Conservation (phyloP, 2,888 invertebrate species). For the Piscicola geometra region DNA sequence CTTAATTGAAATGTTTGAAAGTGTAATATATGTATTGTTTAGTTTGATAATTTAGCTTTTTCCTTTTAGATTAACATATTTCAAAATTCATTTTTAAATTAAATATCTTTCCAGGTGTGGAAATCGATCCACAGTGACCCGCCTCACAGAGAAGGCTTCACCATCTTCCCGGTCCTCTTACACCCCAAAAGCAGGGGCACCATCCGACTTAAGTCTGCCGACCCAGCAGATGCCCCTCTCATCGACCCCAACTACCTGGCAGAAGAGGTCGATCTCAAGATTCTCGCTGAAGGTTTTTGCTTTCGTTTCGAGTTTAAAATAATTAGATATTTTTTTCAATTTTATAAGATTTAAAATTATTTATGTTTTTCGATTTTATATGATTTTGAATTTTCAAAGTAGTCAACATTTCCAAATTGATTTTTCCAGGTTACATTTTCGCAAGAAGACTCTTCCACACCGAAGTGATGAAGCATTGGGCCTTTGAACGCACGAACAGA, state of each 20-base stretch:
- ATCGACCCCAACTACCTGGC: constrained; percentile 85
- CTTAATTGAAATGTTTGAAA: too few species aligned
- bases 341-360: too few species aligned
- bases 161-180: constrained; percentile 43
- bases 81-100: neutral
- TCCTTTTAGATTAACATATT: neutral
- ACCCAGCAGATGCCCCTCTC: constrained; percentile 72
- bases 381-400: too few species aligned
- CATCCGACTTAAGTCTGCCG: constrained; percentile 69
- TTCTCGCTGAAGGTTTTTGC: constrained; percentile 44
- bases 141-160: constrained; percentile 42
- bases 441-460: constrained; percentile 43
- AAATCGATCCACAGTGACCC: constrained; percentile 40
- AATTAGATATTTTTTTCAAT: neutral
- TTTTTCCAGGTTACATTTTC: constrained; percentile 44
- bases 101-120: constrained; percentile 40
- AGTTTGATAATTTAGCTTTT: too few species aligned
- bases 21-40: too few species aligned
- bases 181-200: constrained; percentile 71
- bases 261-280: constrained; percentile 61
- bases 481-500: constrained; percentile 40
- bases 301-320: neutral
- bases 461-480: constrained; percentile 44
- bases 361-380: too few species aligned
- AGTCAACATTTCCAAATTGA: too few species aligned